These are phyloP conservation scores for Hypotaenidia philippensis DNA, from an alignment of 2,797 vertebrate species.

Conservation along the genomic window DNA sequence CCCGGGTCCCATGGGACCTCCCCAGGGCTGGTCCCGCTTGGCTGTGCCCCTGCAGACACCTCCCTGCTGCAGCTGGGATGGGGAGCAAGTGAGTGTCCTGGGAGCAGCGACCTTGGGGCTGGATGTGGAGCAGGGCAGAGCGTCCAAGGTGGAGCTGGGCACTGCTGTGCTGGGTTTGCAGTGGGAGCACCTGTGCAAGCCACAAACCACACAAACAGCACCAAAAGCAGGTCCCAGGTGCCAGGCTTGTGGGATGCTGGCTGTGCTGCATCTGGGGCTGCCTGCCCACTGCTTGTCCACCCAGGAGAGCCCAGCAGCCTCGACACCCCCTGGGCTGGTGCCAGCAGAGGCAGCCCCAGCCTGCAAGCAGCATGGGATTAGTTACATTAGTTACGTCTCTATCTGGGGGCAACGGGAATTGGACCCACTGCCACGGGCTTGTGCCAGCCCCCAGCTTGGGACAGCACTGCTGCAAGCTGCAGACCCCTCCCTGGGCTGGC, in stretches of 20 bases:
- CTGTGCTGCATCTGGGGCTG: not conserved
- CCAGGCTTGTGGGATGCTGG: not conserved
- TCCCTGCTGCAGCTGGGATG: not conserved
- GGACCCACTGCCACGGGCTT: fast-evolving
- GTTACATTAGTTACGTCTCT: not conserved
- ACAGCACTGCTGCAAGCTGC: not conserved
- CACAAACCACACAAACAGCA: not conserved
- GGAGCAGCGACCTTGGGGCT: not conserved
- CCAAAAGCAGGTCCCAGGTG: not conserved
- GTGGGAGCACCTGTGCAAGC: not conserved
- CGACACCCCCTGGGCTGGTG: not conserved
- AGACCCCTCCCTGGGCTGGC: not conserved
- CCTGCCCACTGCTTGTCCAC: not conserved
- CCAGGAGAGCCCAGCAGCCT: not conserved
- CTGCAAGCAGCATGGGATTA: not conserved
- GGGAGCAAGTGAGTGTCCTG: not conserved
- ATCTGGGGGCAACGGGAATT: not conserved
- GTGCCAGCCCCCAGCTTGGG: not conserved
- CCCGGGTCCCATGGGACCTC: not conserved
- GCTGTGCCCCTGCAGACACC: not conserved
- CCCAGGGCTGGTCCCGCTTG: not conserved
- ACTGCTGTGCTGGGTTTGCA: not conserved
- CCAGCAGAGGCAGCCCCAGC: not conserved
- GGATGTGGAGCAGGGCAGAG: not conserved
- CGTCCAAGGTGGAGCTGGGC: not conserved